Conservation (phyloP, 2,888 invertebrate species). For the Cryptocephalus moraei region DNA sequence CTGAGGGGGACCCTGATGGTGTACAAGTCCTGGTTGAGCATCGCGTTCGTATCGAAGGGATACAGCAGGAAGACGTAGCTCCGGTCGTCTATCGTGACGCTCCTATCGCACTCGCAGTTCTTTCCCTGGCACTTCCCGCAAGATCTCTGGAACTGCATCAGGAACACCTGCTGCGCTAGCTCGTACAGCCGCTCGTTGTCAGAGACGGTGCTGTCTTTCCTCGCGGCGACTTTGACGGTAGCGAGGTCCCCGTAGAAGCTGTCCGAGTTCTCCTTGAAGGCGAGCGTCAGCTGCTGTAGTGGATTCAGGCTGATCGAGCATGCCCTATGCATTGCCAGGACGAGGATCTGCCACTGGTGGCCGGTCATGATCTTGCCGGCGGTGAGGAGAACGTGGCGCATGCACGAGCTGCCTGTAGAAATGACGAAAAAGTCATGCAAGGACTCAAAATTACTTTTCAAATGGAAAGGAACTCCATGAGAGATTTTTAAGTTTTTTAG, state of each 20-base stretch:
- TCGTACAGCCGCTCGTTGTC: slow-evolving; percentile 79
- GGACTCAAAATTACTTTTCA: too few species aligned
- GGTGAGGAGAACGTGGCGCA: slow-evolving; percentile 74
- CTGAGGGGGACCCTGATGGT: slow-evolving; percentile 80
- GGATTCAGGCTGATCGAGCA: slow-evolving; percentile 81
- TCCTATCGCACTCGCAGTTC: slow-evolving; percentile 33
- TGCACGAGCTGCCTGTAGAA: slow-evolving; percentile 65
- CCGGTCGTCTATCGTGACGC: slow-evolving; percentile 63
- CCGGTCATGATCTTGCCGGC: slow-evolving; percentile 72
- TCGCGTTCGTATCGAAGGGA: slow-evolving; percentile 60
- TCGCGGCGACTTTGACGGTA: slow-evolving; percentile 87
- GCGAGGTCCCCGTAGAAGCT: slow-evolving; percentile 90
- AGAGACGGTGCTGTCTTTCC: slow-evolving; percentile 74
- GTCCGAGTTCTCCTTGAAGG: slow-evolving; percentile 84
- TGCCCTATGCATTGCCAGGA: slow-evolving; percentile 71
- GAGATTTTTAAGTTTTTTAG: too few species aligned
- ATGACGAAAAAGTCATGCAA: too few species aligned
- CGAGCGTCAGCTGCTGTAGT: slow-evolving; percentile 76
- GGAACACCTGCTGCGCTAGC: slow-evolving; percentile 78
- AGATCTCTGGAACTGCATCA: slow-evolving; percentile 42
- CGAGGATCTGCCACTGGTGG: slow-evolving; percentile 80
- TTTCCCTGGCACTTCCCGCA: slow-evolving; percentile 33
- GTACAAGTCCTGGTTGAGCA: slow-evolving; percentile 64
- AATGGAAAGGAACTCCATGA: too few species aligned
- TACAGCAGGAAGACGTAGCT: slow-evolving; percentile 84